These are phyloP conservation scores for Drosophila seclusa DNA, from an alignment of 2,888 invertebrate species.

Conservation along the genomic window DNA sequence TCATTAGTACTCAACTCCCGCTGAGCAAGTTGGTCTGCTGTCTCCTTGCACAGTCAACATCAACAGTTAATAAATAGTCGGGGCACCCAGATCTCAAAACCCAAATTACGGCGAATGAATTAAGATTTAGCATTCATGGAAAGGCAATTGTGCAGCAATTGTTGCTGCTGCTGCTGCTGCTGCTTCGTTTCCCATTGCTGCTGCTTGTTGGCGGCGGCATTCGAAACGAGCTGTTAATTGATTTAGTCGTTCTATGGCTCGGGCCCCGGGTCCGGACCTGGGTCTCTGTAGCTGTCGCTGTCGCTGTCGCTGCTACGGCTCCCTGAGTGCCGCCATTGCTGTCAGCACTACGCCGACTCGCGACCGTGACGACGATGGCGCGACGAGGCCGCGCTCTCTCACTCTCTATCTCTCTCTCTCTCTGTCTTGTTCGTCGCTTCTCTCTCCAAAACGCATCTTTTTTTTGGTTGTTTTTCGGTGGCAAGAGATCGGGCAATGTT, in stretches of 20 bases:
- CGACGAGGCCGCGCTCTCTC: conserved; percentile 49
- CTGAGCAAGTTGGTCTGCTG: conserved; percentile 18
- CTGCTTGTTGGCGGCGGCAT: conserved; percentile 54
- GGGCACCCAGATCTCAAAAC: conserved; percentile 41
- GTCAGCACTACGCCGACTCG: conserved; percentile 67
- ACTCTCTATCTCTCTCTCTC: conserved; percentile 22
- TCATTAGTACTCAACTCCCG: conserved; percentile 23
- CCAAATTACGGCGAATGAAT: conserved; percentile 66
- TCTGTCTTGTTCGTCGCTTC: not conserved
- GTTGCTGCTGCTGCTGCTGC: conserved; percentile 5
- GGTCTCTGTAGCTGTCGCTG: conserved; percentile 6
- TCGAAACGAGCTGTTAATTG: conserved; percentile 77
- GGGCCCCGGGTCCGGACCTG: conserved; percentile 18
- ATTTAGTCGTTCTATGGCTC: conserved; percentile 68
- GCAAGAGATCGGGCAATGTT: conserved; percentile 61
- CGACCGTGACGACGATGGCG: conserved; percentile 69
- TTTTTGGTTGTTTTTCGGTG: conserved; percentile 30
- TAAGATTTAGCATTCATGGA: conserved; percentile 52
- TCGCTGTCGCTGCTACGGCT: conserved; percentile 3
- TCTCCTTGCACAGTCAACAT: conserved; percentile 63
- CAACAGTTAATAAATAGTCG: conserved; percentile 76
- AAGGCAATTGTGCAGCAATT: conserved; percentile 29
- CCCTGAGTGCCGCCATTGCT: conserved; percentile 78
- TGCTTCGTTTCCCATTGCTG: not conserved
- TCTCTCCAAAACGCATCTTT: conserved; percentile 38